phyloP scores from a whole-genome alignment of 2,113 vertebrate genomes.

The Brachypteracias leptosomus region DNA sequence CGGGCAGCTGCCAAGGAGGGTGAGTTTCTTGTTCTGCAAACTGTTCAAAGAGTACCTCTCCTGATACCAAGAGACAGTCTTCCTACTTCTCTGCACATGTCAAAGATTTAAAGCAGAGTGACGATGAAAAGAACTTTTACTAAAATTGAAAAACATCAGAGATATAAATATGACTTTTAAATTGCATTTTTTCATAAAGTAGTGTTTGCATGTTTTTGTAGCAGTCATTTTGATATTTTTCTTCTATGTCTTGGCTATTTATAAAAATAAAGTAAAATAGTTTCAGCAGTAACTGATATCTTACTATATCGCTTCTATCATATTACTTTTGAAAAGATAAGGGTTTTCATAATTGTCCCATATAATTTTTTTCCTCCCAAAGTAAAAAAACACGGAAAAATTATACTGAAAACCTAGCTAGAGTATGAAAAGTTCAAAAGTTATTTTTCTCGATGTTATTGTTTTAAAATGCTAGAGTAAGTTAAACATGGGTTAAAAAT shows the following conservation, averaged over 20 bases:
- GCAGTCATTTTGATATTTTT: background rate
- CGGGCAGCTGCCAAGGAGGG: background rate
- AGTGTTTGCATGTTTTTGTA: background rate
- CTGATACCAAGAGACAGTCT: background rate
- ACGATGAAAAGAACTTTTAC: background rate
- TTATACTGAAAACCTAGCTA: background rate
- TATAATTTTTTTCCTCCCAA: background rate
- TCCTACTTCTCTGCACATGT: background rate
- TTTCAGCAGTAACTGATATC: background rate
- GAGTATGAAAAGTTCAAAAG: background rate
- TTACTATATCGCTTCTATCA: background rate
- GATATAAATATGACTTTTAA: background rate
- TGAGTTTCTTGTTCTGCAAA: slow-evolving; percentile 35
- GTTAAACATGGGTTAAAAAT: slow-evolving; percentile 4
- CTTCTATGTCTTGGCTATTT: background rate
- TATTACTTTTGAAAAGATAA: background rate
- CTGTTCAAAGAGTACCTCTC: background rate
- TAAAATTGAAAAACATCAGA: background rate
- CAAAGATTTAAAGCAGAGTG: background rate
- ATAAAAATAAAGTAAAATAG: background rate
- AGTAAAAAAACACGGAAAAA: background rate
- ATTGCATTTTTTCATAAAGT: background rate
- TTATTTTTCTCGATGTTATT: background rate
- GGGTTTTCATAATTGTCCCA: background rate
- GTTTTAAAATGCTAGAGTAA: background rate